Evolutionary conservation across 2,888 invertebrate species (phyloP).

Genomic region (Lithophane socia): DNA sequence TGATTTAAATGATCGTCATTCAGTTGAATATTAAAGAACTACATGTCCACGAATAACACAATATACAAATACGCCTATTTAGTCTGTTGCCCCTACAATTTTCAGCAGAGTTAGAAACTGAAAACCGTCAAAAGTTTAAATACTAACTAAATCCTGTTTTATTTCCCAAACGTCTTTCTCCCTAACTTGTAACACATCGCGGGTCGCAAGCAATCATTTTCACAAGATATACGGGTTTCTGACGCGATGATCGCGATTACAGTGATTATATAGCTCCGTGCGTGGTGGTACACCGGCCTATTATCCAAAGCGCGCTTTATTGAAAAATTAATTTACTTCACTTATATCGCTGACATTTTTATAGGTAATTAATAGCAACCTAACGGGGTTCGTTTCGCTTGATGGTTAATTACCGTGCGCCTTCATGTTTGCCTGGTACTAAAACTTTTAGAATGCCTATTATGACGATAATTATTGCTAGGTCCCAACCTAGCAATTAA

Average conservation of each 20-base stretch:
- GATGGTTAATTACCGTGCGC: constrained; percentile 19
- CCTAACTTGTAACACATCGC: constrained; percentile 35
- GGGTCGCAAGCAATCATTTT: constrained; percentile 56
- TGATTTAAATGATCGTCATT: not conserved
- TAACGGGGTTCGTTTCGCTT: constrained; percentile 36
- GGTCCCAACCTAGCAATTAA: not conserved
- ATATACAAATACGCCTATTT: not conserved
- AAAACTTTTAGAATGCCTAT: constrained; percentile 1
- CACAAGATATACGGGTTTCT: constrained; percentile 67
- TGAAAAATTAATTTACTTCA: constrained; percentile 62
- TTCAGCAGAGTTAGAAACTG: not conserved
- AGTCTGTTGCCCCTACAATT: not conserved
- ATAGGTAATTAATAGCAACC: constrained; percentile 41
- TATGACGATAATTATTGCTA: no score
- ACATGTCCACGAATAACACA: not conserved
- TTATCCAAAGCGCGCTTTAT: constrained; percentile 53
- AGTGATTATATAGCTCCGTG: constrained; percentile 64
- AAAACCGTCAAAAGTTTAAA: not conserved
- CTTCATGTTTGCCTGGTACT: constrained; percentile 34
- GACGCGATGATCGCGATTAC: constrained; percentile 68
- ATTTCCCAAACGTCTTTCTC: constrained; percentile 28
- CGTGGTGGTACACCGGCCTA: constrained; percentile 49
- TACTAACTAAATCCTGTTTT: not conserved
- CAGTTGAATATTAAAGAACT: not conserved
- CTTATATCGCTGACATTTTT: constrained; percentile 58